Conservation (phyloP, 2,888 invertebrate genomes). For the Agonopterix heracliana region DNA sequence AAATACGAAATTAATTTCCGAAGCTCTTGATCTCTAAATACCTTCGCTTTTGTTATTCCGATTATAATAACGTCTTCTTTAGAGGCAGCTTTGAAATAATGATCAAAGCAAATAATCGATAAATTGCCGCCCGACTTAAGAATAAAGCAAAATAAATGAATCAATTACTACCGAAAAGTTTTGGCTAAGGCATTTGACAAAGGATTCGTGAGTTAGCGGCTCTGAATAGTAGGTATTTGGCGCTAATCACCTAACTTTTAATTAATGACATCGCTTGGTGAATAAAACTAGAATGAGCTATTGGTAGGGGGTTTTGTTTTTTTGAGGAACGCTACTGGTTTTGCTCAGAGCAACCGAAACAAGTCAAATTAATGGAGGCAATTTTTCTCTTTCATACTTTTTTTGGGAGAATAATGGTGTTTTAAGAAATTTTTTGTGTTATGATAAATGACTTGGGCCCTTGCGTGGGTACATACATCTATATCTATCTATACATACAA, state of each 20-base stretch:
- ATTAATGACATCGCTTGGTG: conserved; percentile 49
- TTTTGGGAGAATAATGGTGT: conserved; percentile 2
- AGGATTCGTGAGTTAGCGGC: conserved; percentile 29
- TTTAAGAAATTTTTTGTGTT: conserved; percentile 1
- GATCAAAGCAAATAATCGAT: conserved; percentile 33
- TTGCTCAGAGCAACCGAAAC: conserved; percentile 3
- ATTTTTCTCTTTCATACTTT: conserved; percentile 9
- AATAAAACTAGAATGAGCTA: conserved; percentile 39
- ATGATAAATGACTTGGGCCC: neutral
- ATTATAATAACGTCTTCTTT: neutral
- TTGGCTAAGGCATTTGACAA: conserved; percentile 37
- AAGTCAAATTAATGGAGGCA: conserved; percentile 6
- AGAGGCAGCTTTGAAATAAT: conserved; percentile 10
- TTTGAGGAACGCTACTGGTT: neutral
- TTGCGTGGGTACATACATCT: no score
- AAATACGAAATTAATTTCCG: neutral
- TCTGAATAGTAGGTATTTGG: conserved; percentile 43
- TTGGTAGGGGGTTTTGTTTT: conserved; percentile 8
- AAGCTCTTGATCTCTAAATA: neutral
- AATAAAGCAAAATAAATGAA: conserved; percentile 44
- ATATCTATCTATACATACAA: no score
- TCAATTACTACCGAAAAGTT: conserved; percentile 36
- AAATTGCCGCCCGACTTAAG: conserved; percentile 28
- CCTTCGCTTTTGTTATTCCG: neutral
- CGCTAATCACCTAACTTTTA: conserved; percentile 60